Percentiles rank a stretch among this genome's conserved stretches.
Evolutionary conservation across 2,888 invertebrate species (phyloP).

Genomic region (Dexiosoma caninum): DNA sequence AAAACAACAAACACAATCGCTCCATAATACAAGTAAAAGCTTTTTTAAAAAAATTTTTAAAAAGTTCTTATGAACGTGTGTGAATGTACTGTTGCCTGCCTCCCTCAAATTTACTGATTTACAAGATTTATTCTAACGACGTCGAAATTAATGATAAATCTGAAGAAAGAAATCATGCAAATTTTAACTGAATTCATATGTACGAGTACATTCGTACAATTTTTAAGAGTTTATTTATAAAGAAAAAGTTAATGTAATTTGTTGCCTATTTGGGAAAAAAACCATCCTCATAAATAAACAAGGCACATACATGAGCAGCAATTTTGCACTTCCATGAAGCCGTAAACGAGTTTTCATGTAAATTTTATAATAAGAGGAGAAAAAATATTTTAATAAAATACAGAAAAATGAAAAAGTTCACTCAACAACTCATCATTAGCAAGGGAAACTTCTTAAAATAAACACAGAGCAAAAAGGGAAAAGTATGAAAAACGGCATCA

Average conservation of each 20-base stretch:
- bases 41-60: too few species aligned
- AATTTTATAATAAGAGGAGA: neutral
- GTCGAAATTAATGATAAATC: neutral
- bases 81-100: too few species aligned
- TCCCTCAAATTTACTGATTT: too few species aligned
- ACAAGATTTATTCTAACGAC: neutral
- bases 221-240: constrained; percentile 14
- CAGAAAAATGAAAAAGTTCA: neutral
- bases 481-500: neutral
- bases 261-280: constrained; percentile 9
- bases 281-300: constrained; percentile 29
- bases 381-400: too few species aligned
- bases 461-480: neutral
- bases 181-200: neutral
- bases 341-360: constrained; percentile 28
- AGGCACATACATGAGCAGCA: neutral
- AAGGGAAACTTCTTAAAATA: constrained; percentile 11
- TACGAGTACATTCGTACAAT: neutral
- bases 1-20: too few species aligned
- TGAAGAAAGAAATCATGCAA: neutral
- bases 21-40: too few species aligned
- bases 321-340: constrained; percentile 4
- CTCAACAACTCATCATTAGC: constrained; percentile 40
- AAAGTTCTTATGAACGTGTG: too few species aligned
- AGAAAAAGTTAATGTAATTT: neutral